These are phyloP conservation scores for Pemphigus obesinymphae DNA, from an alignment of 1,140 invertebrate genomes.

Conservation along the genomic window DNA sequence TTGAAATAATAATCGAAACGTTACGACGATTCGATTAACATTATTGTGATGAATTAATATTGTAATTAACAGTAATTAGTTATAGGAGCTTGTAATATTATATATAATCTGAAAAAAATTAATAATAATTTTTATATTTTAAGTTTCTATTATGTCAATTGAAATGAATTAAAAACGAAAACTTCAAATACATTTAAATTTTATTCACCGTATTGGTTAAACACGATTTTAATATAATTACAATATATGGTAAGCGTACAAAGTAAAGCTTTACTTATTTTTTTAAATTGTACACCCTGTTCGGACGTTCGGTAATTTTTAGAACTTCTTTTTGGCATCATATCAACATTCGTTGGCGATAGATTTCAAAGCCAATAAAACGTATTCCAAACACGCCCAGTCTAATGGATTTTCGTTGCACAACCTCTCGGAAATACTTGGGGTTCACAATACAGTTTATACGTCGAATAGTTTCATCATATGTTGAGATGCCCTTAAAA, in stretches of 20 bases:
- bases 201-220: too few species aligned
- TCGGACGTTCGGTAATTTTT: neutral
- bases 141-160: too few species aligned
- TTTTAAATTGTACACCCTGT: neutral
- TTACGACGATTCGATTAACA: too few species aligned
- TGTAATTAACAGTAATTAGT: neutral
- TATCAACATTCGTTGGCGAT: slow-evolving; percentile 12
- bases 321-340: neutral
- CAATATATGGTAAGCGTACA: neutral
- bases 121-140: neutral
- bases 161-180: too few species aligned
- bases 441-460: neutral
- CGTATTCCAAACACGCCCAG: slow-evolving; percentile 34
- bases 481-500: neutral
- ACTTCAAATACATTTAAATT: too few species aligned
- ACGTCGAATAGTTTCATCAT: neutral
- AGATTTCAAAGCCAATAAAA: slow-evolving; percentile 34
- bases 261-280: neutral
- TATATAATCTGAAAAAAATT: neutral
- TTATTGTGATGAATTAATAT: too few species aligned
- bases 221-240: too few species aligned
- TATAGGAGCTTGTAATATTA: too few species aligned
- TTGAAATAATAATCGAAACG: neutral
- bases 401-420: slow-evolving; percentile 32
- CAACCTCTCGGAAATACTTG: neutral